Conservation (phyloP, 2,113 vertebrate species). For the Pungitius pungitius region DNA sequence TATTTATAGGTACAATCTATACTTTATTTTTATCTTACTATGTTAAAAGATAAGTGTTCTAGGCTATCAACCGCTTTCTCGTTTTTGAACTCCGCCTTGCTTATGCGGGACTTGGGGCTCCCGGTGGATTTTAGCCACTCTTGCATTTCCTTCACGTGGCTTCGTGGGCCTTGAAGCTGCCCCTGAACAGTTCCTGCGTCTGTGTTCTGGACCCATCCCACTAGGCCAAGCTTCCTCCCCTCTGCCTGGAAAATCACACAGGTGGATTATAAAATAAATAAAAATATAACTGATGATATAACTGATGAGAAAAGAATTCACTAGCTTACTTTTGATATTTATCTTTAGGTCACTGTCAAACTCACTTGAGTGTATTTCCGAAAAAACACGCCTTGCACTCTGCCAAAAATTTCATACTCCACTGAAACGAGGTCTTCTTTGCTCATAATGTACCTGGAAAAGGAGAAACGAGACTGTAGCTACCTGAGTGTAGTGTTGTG, state of each 20-base stretch:
- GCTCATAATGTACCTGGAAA: conserved; percentile 80
- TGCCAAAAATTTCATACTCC: conserved; percentile 92
- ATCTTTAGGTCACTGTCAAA: conserved; percentile 4
- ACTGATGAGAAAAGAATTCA: too few relatives aligned
- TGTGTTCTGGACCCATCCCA: conserved; percentile 95
- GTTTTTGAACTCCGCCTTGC: conserved; percentile 86
- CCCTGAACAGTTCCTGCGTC: conserved; percentile 87
- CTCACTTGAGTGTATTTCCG: conserved; percentile 93
- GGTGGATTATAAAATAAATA: neutral
- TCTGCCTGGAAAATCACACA: conserved; percentile 80
- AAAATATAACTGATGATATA: too few relatives aligned
- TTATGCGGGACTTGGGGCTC: conserved; percentile 90
- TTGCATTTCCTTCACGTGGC: conserved; percentile 86
- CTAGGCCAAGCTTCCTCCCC: conserved; percentile 87
- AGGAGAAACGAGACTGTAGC: conserved; percentile 14
- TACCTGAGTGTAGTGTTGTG: neutral
- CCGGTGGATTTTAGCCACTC: conserved; percentile 88
- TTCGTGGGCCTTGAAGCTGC: conserved; percentile 85
- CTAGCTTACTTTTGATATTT: neutral
- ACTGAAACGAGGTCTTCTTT: conserved; percentile 85
- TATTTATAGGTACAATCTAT: conserved; percentile 9
- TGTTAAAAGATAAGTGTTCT: conserved; percentile 86
- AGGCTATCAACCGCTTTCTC: conserved; percentile 82
- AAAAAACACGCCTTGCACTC: conserved; percentile 95
- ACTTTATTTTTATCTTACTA: conserved; percentile 67